Percentiles rank a stretch among this genome's conserved stretches.
Evolutionary conservation across 2,888 invertebrate species (phyloP).

Genomic region (Andrena camellia): DNA sequence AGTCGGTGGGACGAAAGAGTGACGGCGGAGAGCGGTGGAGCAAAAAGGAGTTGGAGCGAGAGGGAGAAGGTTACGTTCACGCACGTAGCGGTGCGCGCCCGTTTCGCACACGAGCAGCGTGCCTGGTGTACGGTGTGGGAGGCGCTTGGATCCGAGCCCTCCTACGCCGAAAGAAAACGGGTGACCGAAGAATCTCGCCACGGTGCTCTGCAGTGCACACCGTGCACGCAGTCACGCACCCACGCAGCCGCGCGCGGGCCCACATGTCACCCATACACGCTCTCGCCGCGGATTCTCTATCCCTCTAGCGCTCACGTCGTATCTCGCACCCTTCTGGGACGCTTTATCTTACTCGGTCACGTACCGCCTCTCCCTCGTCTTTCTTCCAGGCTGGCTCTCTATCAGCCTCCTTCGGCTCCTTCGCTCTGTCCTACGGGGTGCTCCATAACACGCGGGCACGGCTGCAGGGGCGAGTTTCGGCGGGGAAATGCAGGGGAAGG

Average conservation of each 20-base stretch:
- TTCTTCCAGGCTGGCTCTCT: not conserved
- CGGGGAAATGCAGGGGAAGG: too few species aligned
- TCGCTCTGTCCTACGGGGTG: constrained; percentile 47
- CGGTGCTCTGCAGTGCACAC: constrained; percentile 8
- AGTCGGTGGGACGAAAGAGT: too few species aligned
- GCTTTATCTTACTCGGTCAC: constrained; percentile 58
- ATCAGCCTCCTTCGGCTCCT: constrained; percentile 8
- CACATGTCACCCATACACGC: constrained; percentile 39
- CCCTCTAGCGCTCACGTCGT: constrained; percentile 12
- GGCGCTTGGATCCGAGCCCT: constrained; percentile 63
- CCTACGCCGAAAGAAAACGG: constrained; percentile 53
- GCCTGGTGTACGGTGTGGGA: constrained; percentile 53
- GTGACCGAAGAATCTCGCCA: constrained; percentile 38
- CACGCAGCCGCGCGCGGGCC: constrained; percentile 27
- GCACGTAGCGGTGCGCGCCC: constrained; percentile 35
- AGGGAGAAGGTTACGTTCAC: constrained; percentile 31
- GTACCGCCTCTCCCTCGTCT: constrained; percentile 36
- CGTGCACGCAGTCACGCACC: constrained; percentile 24
- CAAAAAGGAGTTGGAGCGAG: constrained; percentile 4
- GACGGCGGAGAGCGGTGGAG: constrained; percentile 12
- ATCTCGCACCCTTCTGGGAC: constrained; percentile 42
- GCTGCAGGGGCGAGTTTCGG: not conserved
- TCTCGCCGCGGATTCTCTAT: not conserved
- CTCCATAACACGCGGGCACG: not conserved
- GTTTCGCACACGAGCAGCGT: constrained; percentile 37